phyloP scores from a whole-genome alignment of 1,140 invertebrate genomes.

The Rhopalosiphum padi region DNA sequence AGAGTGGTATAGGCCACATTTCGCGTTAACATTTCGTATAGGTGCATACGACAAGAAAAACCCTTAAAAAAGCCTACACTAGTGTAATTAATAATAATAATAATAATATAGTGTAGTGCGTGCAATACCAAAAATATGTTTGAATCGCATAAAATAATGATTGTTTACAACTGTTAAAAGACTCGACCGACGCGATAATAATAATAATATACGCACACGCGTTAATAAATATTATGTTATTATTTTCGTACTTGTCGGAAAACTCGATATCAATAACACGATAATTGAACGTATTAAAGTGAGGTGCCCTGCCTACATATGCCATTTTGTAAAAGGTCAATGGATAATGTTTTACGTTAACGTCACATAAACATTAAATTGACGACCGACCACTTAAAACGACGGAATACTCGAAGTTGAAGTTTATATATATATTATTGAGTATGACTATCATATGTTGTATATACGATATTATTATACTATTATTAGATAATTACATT shows the following conservation, averaged over 20 bases:
- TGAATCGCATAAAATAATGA: not conserved
- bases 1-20: not conserved
- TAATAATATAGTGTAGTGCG: too few relatives aligned
- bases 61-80: not conserved
- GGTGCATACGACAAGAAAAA: not conserved
- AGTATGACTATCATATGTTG: not conserved
- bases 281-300: not conserved
- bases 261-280: not conserved
- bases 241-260: not conserved
- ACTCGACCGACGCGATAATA: not conserved
- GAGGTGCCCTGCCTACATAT: not conserved
- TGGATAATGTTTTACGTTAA: not conserved
- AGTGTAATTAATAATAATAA: not conserved
- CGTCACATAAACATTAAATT: not conserved
- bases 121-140: not conserved
- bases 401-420: not conserved
- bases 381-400: not conserved
- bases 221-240: not conserved
- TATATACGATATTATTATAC: not conserved
- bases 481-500: not conserved
- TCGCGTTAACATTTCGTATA: too few relatives aligned
- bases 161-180: not conserved
- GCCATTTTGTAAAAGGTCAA: not conserved
- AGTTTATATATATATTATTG: not conserved
- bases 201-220: too few relatives aligned